Base-by-base conservation (phyloP, 1,140 invertebrate species). In the Lerema accius region DNA sequence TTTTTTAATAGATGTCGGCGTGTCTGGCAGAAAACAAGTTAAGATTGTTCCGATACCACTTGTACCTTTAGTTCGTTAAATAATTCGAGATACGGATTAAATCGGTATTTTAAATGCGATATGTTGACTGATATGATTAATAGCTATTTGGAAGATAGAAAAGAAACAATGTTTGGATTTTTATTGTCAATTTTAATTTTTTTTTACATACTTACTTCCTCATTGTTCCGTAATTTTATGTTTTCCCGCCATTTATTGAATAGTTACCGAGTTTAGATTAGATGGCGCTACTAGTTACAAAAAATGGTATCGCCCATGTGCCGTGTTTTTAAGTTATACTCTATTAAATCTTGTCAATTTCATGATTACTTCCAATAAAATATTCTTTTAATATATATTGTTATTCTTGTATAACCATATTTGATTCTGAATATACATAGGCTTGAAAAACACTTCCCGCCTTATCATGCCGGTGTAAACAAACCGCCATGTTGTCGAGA, bases 381-480 rank as follows among this genome's bases (percentile, higher is more conserved):
- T 67, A 59, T 76, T 79, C 62, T 71, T 78, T 79, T 62, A 62
- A 48, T 45, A 65, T 65, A 73, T 62, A 51, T 59, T 53, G 10
- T 73, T 73, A 73, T 78, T 80, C 74, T 62, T 71, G 61, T 59
- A 48, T 55, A 32, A 56, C 50, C 37, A 59, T 48, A 63, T 49
- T 50, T 65, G 35, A 40, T 40, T 73, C 50, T 71, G 59, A 40
- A 53, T 62, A 32, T 71, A 58, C 74, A 80, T 59, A 79, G 75
- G 59, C 68, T 39, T 43, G 40, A 62, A 63, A 80, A 87, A 56
- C 73, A 74, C 76, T 88, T 89, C 83, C 82, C 87, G 89, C 85
- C 80, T 86, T 82, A 80, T 88, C 82, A 85, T 85, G 87, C 91
- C 91, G 91, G 91, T 91, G 89, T 91, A 92, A 92, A 92, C 89